Conservation (phyloP, 2,888 invertebrate species). For the Brachynemurus nebulosus region DNA sequence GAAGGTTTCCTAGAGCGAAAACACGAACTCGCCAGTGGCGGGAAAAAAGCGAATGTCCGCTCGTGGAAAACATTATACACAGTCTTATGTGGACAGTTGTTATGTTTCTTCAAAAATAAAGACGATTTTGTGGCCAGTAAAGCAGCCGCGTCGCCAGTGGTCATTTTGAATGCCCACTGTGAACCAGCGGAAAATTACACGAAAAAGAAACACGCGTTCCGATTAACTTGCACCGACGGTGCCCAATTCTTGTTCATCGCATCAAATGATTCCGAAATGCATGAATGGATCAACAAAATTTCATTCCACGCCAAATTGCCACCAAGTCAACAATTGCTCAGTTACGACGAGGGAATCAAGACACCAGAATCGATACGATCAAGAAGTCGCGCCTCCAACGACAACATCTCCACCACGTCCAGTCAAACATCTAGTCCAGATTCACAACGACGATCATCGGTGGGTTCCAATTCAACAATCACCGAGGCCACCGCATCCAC, state of each 20-base stretch:
- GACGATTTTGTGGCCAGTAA: slow-evolving; percentile 78
- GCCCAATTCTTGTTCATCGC: slow-evolving; percentile 87
- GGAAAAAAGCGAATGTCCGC: slow-evolving; percentile 85
- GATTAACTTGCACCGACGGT: slow-evolving; percentile 75
- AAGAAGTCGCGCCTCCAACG: slow-evolving; percentile 25
- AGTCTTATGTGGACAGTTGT: slow-evolving; percentile 88
- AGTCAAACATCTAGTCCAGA: slow-evolving; percentile 42
- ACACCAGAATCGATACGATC: slow-evolving; percentile 25
- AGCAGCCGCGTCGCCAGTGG: slow-evolving; percentile 77
- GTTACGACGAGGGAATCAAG: slow-evolving; percentile 58
- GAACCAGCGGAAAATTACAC: slow-evolving; percentile 86
- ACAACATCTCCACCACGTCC: slow-evolving; percentile 38
- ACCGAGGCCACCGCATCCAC: slow-evolving; percentile 23
- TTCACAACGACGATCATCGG: slow-evolving; percentile 31
- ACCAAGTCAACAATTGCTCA: slow-evolving; percentile 75
- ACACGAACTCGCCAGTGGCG: slow-evolving; percentile 85
- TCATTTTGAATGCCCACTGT: slow-evolving; percentile 64
- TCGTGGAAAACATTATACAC: slow-evolving; percentile 94
- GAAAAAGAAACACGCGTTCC: slow-evolving; percentile 87
- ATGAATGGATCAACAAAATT: slow-evolving; percentile 85
- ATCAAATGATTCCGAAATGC: slow-evolving; percentile 55
- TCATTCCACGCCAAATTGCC: slow-evolving; percentile 85
- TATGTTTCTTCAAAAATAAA: slow-evolving; percentile 96
- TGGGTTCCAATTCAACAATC: slow-evolving; percentile 26
- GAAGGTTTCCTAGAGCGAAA: slow-evolving; percentile 87